Evolutionary conservation across 2,888 invertebrate species (phyloP).

Genomic region (Machimus rusticus): DNA sequence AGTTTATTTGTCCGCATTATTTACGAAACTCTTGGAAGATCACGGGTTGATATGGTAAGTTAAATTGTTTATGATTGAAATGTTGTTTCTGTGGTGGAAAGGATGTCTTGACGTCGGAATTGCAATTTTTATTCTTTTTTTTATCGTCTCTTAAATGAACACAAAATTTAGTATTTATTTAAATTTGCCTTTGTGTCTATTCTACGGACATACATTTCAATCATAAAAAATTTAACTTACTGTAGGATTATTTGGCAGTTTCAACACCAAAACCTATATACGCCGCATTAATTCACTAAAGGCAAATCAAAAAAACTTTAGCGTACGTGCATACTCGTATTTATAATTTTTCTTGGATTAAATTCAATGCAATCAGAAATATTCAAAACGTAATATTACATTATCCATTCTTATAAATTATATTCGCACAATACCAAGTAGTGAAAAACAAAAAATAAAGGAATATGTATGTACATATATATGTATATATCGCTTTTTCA

Average conservation of each 20-base stretch:
- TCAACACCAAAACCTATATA: neutral
- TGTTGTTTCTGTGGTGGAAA: constrained; percentile 65
- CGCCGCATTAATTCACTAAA: neutral
- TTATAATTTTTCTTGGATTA: neutral
- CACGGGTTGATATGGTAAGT: neutral
- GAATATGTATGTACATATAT: too few relatives aligned
- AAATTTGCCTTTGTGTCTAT: constrained; percentile 52
- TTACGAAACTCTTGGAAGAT: constrained; percentile 17
- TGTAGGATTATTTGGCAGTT: neutral
- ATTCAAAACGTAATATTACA: neutral
- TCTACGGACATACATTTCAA: constrained; percentile 62
- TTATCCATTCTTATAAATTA: too few relatives aligned
- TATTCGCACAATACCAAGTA: too few relatives aligned
- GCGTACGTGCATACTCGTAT: neutral
- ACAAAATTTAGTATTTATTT: constrained; percentile 19
- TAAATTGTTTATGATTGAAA: constrained; percentile 63
- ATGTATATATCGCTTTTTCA: too few relatives aligned
- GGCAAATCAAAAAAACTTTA: neutral
- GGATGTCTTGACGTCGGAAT: constrained; percentile 55
- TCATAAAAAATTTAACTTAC: constrained; percentile 55
- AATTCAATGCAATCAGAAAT: neutral
- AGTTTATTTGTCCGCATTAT: constrained; percentile 45
- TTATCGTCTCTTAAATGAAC: neutral
- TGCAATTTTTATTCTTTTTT: neutral
- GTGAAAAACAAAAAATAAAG: too few relatives aligned